Base-by-base conservation (phyloP, 2,797 vertebrate species). In the Spinibarbus caldwelli region DNA sequence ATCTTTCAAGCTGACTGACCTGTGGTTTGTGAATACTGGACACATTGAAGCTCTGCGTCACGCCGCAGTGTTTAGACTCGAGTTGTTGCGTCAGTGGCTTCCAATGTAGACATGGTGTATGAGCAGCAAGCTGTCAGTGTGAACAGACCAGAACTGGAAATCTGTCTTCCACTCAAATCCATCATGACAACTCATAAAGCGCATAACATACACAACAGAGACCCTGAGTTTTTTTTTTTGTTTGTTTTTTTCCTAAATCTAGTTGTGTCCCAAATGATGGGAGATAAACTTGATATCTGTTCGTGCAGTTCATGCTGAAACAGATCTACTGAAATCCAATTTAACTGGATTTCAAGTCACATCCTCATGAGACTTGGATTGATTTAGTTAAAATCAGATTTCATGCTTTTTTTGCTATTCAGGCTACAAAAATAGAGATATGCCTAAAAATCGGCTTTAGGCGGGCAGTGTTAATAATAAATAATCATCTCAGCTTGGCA, bases 351-450 rank as follows among this genome's bases (percentile, higher is more conserved):
- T 79, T 45, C 77, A 64, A 78, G 57, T 26, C 77, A 64, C 38
- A 14, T 57, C 47, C 49, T 23, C 31, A 43, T 64, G 57, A 29
- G 57, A 45, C 77, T 78, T 64, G 21, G 52, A 77, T 41, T 78
- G 75, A 59, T 59, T 78, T 78, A 41, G 75, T 59, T 59, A 26
- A 59, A 78, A 78, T 78, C 75, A 17, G 54, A 78, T 78, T 59
- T 59, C 75, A 78, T 78, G 52, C 23, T 41, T 62, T 41, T 43
- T 78, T 64, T 1, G n/a, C 38, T 31, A 31, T 79, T 64, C 57
- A 31, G 57, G 38, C 38, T 64, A 47, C 77, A 31, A 45, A 57
- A 62, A 49, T 21, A 29, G 19, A 2, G 23, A 17, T 77, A 57
- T 77, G 52, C 21, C 21, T 41, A 38, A 59, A 76, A 78, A 64